phyloP scores from a whole-genome alignment of 2,797 vertebrate genomes.

The Miichthys miiuy region DNA sequence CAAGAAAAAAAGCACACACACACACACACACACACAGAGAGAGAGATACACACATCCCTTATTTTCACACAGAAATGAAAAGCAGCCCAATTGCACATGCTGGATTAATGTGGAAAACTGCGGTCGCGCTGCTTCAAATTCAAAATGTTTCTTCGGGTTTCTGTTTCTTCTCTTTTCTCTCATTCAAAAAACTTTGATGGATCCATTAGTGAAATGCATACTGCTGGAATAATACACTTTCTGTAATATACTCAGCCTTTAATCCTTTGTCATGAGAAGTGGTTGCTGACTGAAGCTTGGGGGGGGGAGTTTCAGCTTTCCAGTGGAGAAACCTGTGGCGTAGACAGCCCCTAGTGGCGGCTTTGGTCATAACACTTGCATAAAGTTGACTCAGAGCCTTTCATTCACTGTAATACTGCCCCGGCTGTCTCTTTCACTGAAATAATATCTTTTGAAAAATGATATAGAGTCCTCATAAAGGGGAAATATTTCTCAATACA shows the following conservation, averaged over 20 bases:
- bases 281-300: constrained; percentile 39
- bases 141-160: constrained; percentile 38
- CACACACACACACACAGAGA: constrained; percentile 14
- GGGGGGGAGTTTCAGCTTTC: constrained; percentile 15
- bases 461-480: background rate
- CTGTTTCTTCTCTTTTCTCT: constrained; percentile 30
- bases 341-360: constrained; percentile 81
- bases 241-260: constrained; percentile 44
- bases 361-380: constrained; percentile 18
- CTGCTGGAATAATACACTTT: constrained; percentile 44
- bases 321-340: constrained; percentile 75
- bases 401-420: background rate
- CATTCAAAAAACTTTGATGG: constrained; percentile 50
- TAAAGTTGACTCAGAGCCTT: background rate
- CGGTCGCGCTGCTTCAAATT: constrained; percentile 45
- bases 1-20: constrained; percentile 12
- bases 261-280: constrained; percentile 58
- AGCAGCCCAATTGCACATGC: constrained; percentile 55
- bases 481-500: constrained; percentile 7
- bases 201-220: constrained; percentile 58
- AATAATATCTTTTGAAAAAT: background rate
- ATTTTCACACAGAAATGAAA: constrained; percentile 58
- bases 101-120: constrained; percentile 68
- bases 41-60: constrained; percentile 51
- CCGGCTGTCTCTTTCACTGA: background rate